These are phyloP conservation scores for Cantharis lateralis DNA, from an alignment of 2,888 invertebrate genomes.

Conservation along the genomic window DNA sequence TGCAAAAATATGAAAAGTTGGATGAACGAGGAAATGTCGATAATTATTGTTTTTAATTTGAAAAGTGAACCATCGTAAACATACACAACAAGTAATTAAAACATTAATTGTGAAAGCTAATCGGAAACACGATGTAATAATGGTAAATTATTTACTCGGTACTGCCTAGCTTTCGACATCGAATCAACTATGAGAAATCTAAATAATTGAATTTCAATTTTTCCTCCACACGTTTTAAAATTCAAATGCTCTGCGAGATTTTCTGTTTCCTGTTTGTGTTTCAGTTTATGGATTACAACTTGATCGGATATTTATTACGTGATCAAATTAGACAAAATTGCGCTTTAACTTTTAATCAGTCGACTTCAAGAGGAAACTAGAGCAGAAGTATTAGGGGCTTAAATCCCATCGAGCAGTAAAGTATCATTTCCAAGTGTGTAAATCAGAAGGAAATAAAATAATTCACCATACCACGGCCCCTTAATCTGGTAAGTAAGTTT, in stretches of 20 bases:
- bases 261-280: not conserved
- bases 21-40: not conserved
- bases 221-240: not conserved
- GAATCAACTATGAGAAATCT: not conserved
- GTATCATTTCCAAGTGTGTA: no score
- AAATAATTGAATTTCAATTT: not conserved
- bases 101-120: slow-evolving; percentile 1
- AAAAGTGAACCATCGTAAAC: not conserved
- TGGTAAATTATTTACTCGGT: not conserved
- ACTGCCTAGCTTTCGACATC: not conserved
- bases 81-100: not conserved
- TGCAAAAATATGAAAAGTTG: not conserved
- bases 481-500: no score
- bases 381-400: no score
- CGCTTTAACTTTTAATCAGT: no score
- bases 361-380: no score
- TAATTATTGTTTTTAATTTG: not conserved
- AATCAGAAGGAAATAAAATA: no score
- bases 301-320: not conserved
- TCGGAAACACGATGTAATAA: not conserved
- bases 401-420: no score
- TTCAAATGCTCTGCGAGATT: not conserved
- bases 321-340: no score
- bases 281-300: not conserved
- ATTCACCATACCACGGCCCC: no score